These are phyloP conservation scores for Neosilurus mollespiculum DNA, from an alignment of 2,797 vertebrate genomes.

Conservation along the genomic window DNA sequence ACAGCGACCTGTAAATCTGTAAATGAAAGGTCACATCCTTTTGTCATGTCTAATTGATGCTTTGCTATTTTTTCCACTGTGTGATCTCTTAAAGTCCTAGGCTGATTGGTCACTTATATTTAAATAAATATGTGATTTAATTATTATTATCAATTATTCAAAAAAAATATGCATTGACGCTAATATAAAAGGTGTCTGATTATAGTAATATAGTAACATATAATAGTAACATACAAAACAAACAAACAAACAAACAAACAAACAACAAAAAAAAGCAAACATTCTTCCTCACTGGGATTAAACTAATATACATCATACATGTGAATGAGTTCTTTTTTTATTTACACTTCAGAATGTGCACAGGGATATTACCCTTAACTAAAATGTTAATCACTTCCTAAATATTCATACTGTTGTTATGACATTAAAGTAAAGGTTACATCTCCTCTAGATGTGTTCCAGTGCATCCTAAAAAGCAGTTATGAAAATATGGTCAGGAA, in stretches of 20 bases:
- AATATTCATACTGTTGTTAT: not conserved
- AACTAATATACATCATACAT: not conserved
- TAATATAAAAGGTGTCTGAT: not conserved
- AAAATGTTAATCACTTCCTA: not conserved
- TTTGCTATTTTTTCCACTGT: not conserved
- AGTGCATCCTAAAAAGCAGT: conserved; percentile 1
- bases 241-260: too few species aligned
- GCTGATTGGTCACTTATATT: not conserved
- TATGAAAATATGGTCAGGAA: not conserved
- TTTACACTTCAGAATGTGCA: not conserved
- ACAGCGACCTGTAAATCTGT: not conserved
- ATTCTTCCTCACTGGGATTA: not conserved
- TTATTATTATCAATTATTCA: not conserved
- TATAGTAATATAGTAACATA: too few species aligned
- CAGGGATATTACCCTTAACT: not conserved
- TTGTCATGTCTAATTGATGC: not conserved
- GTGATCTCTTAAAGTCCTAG: not conserved
- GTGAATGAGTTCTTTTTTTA: not conserved
- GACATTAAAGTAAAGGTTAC: conserved; percentile 2
- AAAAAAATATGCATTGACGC: not conserved
- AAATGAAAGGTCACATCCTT: not conserved
- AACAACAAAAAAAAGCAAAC: too few species aligned
- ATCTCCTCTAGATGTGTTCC: not conserved
- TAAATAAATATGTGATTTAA: not conserved
- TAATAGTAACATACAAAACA: too few species aligned